A percentile compares a stretch with the other conserved stretches of the same genome.
phyloP scores from a whole-genome alignment of 2,888 invertebrate species.

The Caenorhabditis virilis region DNA sequence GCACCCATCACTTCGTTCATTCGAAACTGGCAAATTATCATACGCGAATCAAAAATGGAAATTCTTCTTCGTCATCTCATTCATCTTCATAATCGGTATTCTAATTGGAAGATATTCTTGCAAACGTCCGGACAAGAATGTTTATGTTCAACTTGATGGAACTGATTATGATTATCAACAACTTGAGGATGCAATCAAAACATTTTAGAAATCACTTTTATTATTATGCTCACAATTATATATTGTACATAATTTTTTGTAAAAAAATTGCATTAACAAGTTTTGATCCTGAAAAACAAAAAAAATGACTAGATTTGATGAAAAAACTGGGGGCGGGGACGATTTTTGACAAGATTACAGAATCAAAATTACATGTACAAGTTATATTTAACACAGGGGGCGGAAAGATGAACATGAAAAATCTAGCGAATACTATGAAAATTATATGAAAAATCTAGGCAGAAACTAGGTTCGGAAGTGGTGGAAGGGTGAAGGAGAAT shows the following conservation, averaged over 20 bases:
- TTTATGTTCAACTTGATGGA: constrained; percentile 26
- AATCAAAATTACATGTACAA: not conserved
- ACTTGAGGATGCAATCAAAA: too few relatives aligned
- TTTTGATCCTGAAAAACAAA: too few relatives aligned
- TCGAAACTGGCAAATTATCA: too few relatives aligned
- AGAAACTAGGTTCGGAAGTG: constrained; percentile 18
- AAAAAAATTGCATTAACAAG: too few relatives aligned
- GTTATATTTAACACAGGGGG: not conserved
- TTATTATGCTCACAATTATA: too few relatives aligned
- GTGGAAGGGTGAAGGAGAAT: constrained; percentile 23
- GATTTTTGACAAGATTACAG: not conserved
- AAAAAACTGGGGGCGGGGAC: not conserved
- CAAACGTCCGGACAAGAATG: constrained; percentile 1
- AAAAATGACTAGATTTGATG: too few relatives aligned
- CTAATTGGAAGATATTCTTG: constrained; percentile 4
- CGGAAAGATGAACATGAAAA: too few relatives aligned
- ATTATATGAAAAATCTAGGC: constrained; percentile 8
- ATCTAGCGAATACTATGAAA: too few relatives aligned
- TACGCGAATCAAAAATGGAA: too few relatives aligned
- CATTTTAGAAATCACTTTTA: too few relatives aligned
- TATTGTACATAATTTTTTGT: too few relatives aligned
- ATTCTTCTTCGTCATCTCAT: not conserved
- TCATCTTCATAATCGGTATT: constrained; percentile 5
- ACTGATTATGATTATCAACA: constrained; percentile 13
- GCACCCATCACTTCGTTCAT: too few relatives aligned